Evolutionary conservation across 2,888 invertebrate genomes (phyloP).

Genomic region (Parnassius apollo): DNA sequence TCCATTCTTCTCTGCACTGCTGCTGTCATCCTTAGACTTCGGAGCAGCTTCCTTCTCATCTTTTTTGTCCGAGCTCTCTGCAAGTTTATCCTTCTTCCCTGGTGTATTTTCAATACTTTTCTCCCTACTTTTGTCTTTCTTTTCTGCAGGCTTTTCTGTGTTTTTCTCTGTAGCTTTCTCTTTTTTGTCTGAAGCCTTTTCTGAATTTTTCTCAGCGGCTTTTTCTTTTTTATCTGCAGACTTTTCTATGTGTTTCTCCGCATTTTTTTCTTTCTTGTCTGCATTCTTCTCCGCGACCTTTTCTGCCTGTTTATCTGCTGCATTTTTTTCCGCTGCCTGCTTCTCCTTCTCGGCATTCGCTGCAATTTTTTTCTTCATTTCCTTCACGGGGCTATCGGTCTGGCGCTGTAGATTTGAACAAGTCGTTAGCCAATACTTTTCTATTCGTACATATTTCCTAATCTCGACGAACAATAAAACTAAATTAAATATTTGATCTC

Average conservation of each 20-base stretch:
- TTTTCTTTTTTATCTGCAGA: conserved; percentile 35
- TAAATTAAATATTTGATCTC: too few relatives aligned
- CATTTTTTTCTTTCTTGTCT: conserved; percentile 34
- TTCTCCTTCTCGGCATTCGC: conserved; percentile 70
- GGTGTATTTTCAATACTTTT: conserved; percentile 35
- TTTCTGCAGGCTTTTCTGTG: conserved; percentile 33
- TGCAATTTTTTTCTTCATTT: conserved; percentile 74
- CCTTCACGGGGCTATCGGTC: conserved; percentile 65
- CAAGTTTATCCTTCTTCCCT: conserved; percentile 30
- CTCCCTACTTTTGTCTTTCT: conserved; percentile 34
- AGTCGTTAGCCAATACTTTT: too few relatives aligned
- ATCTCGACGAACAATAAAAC: too few relatives aligned
- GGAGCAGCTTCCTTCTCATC: conserved; percentile 32
- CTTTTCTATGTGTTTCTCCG: conserved; percentile 35
- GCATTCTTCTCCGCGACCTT: conserved; percentile 35
- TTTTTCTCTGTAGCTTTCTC: conserved; percentile 35
- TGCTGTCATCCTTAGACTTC: conserved; percentile 37
- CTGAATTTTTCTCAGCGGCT: conserved; percentile 33
- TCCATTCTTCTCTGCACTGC: conserved; percentile 50
- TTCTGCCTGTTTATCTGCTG: conserved; percentile 44
- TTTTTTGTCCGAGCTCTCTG: conserved; percentile 30
- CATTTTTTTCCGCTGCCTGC: conserved; percentile 49
- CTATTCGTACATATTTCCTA: too few relatives aligned
- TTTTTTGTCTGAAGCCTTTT: conserved; percentile 28
- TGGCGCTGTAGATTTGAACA: conserved; percentile 42